phyloP scores from a whole-genome alignment of 2,797 vertebrate genomes.

The Agapornis canus region DNA sequence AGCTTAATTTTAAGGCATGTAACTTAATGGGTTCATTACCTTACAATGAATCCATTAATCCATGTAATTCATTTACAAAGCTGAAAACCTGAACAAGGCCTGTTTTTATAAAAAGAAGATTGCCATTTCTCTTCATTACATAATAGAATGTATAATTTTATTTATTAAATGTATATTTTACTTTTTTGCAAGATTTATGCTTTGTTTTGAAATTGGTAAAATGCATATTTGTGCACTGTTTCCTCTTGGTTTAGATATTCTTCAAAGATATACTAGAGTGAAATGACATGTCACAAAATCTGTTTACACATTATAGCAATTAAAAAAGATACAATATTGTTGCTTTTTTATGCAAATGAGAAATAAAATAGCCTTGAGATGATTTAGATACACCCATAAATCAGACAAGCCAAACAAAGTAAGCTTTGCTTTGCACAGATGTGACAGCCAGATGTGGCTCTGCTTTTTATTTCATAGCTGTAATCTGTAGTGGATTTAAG shows the following conservation, averaged over 20 bases:
- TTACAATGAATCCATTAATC: background rate
- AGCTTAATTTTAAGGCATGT: background rate
- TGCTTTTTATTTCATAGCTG: constrained; percentile 62
- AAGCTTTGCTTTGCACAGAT: constrained; percentile 27
- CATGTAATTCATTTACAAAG: background rate
- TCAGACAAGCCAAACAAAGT: constrained; percentile 43
- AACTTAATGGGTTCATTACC: background rate
- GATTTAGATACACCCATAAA: constrained; percentile 27
- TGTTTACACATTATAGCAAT: constrained; percentile 6
- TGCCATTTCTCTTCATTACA: background rate
- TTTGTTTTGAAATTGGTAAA: background rate
- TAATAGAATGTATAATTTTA: background rate
- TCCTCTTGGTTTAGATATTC: background rate
- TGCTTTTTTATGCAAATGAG: constrained; percentile 35
- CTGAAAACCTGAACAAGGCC: background rate
- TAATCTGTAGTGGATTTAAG: constrained; percentile 55
- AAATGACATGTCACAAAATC: background rate
- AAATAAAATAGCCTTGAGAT: background rate
- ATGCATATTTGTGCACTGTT: background rate
- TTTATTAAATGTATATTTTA: background rate
- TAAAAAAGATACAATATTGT: background rate
- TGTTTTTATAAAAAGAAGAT: background rate
- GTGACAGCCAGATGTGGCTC: constrained; percentile 62
- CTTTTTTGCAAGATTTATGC: background rate
- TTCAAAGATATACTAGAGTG: background rate